A percentile compares a stretch with the other conserved stretches of the same genome.
phyloP scores from a whole-genome alignment of 2,888 invertebrate species.

The Chymomyza fuscimana region DNA sequence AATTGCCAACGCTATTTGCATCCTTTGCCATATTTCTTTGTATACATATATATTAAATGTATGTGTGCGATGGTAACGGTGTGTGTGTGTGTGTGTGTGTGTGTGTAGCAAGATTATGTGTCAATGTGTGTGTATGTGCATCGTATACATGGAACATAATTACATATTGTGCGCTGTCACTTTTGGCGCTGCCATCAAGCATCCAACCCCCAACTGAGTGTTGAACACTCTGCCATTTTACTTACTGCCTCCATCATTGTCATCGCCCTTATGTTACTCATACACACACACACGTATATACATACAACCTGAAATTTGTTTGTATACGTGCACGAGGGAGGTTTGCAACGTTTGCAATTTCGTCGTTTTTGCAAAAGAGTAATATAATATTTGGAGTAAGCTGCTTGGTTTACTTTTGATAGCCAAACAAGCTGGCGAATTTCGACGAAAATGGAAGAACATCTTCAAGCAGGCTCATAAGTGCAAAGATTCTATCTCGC shows the following conservation, averaged over 20 bases:
- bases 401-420: too few relatives aligned
- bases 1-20: constrained; percentile 73
- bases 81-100: constrained; percentile 21
- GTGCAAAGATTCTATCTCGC: too few relatives aligned
- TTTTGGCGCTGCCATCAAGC: constrained; percentile 60
- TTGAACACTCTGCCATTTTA: background rate
- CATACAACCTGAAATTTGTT: background rate
- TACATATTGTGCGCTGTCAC: constrained; percentile 75
- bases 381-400: background rate
- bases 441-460: too few relatives aligned
- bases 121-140: constrained; percentile 14
- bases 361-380: too few relatives aligned
- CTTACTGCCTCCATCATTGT: constrained; percentile 7
- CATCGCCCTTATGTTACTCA: constrained; percentile 53
- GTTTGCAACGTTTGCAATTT: too few relatives aligned
- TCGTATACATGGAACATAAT: constrained; percentile 62
- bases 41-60: background rate
- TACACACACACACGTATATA: constrained; percentile 5
- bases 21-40: constrained; percentile 70
- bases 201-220: constrained; percentile 9
- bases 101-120: constrained; percentile 26
- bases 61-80: background rate
- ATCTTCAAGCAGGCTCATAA: too few relatives aligned
- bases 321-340: background rate
- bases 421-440: too few relatives aligned